phyloP scores from a whole-genome alignment of 2,888 invertebrate genomes.

The Anthrax anthrax region DNA sequence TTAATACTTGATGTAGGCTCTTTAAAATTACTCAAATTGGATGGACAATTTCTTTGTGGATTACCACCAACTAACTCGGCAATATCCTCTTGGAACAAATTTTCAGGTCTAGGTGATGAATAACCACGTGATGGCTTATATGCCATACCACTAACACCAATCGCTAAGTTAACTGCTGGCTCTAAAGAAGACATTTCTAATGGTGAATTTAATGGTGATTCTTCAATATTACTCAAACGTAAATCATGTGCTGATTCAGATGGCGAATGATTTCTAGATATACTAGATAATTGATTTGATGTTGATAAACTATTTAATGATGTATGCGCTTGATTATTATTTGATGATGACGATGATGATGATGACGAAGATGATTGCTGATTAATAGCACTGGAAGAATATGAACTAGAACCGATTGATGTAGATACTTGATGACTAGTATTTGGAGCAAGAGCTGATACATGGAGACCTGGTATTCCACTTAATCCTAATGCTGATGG shows the following conservation, averaged over 20 bases:
- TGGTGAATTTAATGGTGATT: conserved; percentile 50
- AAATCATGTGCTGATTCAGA: conserved; percentile 33
- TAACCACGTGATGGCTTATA: conserved; percentile 42
- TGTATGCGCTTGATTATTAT: not conserved
- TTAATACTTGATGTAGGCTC: conserved; percentile 48
- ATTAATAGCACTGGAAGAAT: conserved; percentile 9
- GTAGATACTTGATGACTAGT: conserved; percentile 11
- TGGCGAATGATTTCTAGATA: conserved; percentile 29
- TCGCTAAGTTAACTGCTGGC: conserved; percentile 33
- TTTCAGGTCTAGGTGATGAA: conserved; percentile 40
- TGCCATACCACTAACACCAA: conserved; percentile 45
- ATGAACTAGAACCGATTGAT: conserved; percentile 12
- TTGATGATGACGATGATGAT: conserved; percentile 9
- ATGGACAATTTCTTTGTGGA: conserved; percentile 24
- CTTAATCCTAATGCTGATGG: conserved; percentile 19
- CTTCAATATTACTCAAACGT: conserved; percentile 38
- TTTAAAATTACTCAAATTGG: conserved; percentile 24
- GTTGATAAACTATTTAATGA: conserved; percentile 21
- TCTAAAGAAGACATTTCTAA: conserved; percentile 52
- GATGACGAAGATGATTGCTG: conserved; percentile 13
- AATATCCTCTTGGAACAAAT: conserved; percentile 52
- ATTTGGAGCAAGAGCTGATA: conserved; percentile 13
- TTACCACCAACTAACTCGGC: conserved; percentile 30
- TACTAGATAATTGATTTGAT: conserved; percentile 22
- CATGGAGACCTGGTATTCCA: conserved; percentile 17